These are phyloP conservation scores for Dioctria linearis DNA, from an alignment of 2,888 invertebrate genomes.

Conservation along the genomic window DNA sequence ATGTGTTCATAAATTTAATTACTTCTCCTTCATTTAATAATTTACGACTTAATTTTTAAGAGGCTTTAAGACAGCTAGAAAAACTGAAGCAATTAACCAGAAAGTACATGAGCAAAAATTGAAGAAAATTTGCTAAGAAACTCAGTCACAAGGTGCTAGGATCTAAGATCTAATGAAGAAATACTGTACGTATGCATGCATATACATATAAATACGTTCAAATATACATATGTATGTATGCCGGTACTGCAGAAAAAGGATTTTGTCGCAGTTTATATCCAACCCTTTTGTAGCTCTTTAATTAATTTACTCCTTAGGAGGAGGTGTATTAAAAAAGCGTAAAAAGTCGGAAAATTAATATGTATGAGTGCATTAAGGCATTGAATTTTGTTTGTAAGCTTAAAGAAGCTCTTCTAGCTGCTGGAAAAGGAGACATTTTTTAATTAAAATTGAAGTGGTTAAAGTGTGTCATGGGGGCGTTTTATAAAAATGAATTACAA, in stretches of 20 bases:
- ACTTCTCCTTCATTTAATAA: conserved; percentile 31
- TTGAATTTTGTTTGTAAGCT: conserved; percentile 17
- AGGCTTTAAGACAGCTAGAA: conserved; percentile 9
- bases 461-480: conserved; percentile 33
- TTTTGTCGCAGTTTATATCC: neutral
- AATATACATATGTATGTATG: neutral
- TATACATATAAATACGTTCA: no score
- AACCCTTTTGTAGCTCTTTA: neutral
- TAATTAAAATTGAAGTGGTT: conserved; percentile 42
- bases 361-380: conserved; percentile 43
- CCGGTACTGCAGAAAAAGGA: neutral
- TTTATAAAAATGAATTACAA: neutral
- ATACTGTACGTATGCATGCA: neutral
- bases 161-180: neutral
- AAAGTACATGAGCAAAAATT: conserved; percentile 36
- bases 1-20: conserved; percentile 37
- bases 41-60: conserved; percentile 28
- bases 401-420: conserved; percentile 5
- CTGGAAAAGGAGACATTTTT: conserved; percentile 1
- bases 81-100: conserved; percentile 38
- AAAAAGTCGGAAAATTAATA: conserved; percentile 47
- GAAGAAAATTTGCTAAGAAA: conserved; percentile 27
- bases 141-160: neutral
- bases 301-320: conserved; percentile 49
- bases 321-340: conserved; percentile 45